Conservation (phyloP, 2,113 vertebrate genomes). For the Pteropus alecto region DNA sequence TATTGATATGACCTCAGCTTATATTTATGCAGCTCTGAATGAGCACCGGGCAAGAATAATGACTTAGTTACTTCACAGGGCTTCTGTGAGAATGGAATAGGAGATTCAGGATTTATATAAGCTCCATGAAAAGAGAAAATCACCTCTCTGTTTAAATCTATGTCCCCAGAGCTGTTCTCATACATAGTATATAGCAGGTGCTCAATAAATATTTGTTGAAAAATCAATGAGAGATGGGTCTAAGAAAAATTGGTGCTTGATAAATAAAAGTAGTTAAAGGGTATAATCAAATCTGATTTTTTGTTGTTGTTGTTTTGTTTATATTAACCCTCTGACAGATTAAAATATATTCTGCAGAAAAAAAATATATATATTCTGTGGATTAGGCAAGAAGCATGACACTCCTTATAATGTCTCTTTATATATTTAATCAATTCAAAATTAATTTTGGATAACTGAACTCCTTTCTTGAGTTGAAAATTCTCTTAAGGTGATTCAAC, state of each 20-base stretch:
- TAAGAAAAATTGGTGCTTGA: not conserved
- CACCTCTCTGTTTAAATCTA: not conserved
- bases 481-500: not conserved
- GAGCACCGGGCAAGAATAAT: not conserved
- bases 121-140: not conserved
- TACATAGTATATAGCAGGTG: not conserved
- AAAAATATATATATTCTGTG: not conserved
- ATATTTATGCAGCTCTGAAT: not conserved
- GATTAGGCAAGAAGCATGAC: not conserved
- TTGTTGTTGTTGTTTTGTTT: too few relatives aligned
- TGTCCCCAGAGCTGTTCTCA: not conserved
- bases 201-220: not conserved
- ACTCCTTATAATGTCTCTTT: not conserved
- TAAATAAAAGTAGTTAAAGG: not conserved
- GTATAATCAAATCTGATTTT: not conserved
- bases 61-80: fast-evolving
- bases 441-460: not conserved
- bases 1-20: not conserved
- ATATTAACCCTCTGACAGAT: not conserved
- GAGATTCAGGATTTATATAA: not conserved
- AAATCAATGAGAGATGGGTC: not conserved
- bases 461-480: not conserved
- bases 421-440: not conserved
- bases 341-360: not conserved
- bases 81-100: not conserved